phyloP scores from a whole-genome alignment of 2,797 vertebrate species.

The Epinephelus coioides region DNA sequence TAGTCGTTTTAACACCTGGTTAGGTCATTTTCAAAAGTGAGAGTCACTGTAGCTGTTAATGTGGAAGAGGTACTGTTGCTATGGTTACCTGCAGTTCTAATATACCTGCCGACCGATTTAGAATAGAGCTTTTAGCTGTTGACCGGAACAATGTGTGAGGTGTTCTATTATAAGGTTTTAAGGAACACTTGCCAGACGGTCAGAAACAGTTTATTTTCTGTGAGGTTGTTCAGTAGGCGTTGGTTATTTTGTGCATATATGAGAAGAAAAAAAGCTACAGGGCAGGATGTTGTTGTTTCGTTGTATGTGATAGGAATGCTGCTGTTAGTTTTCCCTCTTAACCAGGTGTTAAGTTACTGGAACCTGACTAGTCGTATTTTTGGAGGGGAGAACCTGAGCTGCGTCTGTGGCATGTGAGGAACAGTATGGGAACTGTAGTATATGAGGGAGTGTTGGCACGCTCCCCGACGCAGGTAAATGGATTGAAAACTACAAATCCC shows the following conservation, averaged over 20 bases:
- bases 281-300: background rate
- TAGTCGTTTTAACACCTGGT: background rate
- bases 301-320: background rate
- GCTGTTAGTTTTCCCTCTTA: background rate
- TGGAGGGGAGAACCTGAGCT: slow-evolving; percentile 24
- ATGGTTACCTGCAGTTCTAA: slow-evolving; percentile 39
- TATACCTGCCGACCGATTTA: slow-evolving; percentile 18
- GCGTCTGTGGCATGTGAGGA: slow-evolving; percentile 15
- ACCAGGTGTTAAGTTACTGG: slow-evolving; percentile 16
- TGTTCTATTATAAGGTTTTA: slow-evolving; percentile 4
- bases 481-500: slow-evolving; percentile 72
- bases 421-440: slow-evolving; percentile 14
- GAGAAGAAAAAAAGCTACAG: slow-evolving; percentile 1
- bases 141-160: background rate
- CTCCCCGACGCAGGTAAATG: background rate
- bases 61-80: slow-evolving; percentile 22
- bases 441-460: background rate
- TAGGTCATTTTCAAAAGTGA: background rate
- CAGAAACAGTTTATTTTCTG: slow-evolving; percentile 3
- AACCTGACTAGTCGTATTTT: slow-evolving; percentile 14
- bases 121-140: slow-evolving; percentile 9
- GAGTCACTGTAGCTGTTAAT: background rate
- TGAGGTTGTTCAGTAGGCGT: background rate
- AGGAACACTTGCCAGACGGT: background rate
- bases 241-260: background rate